These are phyloP conservation scores for Acanthacorydalis orientalis DNA, from an alignment of 2,888 invertebrate genomes.

Conservation along the genomic window DNA sequence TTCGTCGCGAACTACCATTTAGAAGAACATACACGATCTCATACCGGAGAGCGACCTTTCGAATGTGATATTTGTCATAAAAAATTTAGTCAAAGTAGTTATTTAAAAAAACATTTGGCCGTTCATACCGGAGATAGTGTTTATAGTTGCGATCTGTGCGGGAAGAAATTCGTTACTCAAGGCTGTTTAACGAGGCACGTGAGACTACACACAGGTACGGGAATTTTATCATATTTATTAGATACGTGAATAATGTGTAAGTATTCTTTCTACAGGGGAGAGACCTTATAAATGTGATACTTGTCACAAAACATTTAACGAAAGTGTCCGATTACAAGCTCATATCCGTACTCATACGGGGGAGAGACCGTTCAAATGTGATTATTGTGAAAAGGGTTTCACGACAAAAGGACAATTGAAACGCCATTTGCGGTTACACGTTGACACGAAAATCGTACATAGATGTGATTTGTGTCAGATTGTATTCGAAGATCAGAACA, in stretches of 20 bases:
- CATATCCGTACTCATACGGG: slow-evolving; percentile 3
- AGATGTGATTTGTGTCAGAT: slow-evolving; percentile 2
- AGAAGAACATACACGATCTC: slow-evolving; percentile 3
- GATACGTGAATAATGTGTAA: not conserved
- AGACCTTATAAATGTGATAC: slow-evolving; percentile 3
- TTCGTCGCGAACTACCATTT: slow-evolving; percentile 1
- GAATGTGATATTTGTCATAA: slow-evolving; percentile 3
- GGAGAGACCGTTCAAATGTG: slow-evolving; percentile 4
- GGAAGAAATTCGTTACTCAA: slow-evolving; percentile 4
- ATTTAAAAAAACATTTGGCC: slow-evolving; percentile 2
- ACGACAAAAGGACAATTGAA: slow-evolving; percentile 1
- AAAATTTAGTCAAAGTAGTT: not conserved
- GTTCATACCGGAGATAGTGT: not conserved
- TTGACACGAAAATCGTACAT: not conserved
- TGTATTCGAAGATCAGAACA: not conserved
- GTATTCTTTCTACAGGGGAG: not conserved
- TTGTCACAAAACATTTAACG: slow-evolving; percentile 2
- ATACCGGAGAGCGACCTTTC: slow-evolving; percentile 3
- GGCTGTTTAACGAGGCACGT: slow-evolving; percentile 1
- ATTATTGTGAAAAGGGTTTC: slow-evolving; percentile 1
- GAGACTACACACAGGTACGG: not conserved
- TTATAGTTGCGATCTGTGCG: not conserved
- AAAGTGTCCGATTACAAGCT: slow-evolving; percentile 4
- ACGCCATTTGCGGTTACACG: not conserved
- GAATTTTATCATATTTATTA: not conserved